Conservation (phyloP, 2,797 vertebrate genomes). For the Syndactyla subalaris region DNA sequence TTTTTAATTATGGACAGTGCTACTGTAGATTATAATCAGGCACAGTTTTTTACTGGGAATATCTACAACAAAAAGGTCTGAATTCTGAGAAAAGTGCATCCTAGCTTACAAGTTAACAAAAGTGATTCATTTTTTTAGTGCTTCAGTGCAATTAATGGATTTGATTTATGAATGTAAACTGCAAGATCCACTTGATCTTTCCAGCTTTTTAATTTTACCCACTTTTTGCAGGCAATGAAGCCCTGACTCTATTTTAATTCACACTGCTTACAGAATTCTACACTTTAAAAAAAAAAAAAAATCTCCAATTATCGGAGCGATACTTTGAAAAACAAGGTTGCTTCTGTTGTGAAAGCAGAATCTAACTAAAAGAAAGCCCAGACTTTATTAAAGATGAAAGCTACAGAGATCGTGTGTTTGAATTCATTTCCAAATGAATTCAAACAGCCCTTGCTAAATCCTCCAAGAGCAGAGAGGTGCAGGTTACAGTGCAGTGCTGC, state of each 20-base stretch:
- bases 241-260: neutral
- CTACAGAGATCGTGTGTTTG: neutral
- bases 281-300: neutral
- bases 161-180: neutral
- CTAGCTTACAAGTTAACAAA: neutral
- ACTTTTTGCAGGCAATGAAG: neutral
- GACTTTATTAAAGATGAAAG: neutral
- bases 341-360: neutral
- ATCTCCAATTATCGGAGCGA: neutral
- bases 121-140: neutral
- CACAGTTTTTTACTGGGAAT: neutral
- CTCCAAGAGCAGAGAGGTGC: neutral
- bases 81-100: neutral
- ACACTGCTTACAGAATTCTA: neutral
- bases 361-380: neutral
- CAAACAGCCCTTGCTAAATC: neutral
- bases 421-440: neutral
- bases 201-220: neutral
- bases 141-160: neutral
- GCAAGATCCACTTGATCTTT: neutral
- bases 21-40: neutral
- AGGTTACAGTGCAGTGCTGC: neutral
- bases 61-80: neutral
- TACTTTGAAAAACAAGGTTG: neutral
- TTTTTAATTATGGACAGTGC: neutral